A percentile compares a stretch with the other conserved stretches of the same genome.
These are phyloP conservation scores for Micoletzkya japonica DNA, from an alignment of 2,888 invertebrate species.

Conservation along the genomic window DNA sequence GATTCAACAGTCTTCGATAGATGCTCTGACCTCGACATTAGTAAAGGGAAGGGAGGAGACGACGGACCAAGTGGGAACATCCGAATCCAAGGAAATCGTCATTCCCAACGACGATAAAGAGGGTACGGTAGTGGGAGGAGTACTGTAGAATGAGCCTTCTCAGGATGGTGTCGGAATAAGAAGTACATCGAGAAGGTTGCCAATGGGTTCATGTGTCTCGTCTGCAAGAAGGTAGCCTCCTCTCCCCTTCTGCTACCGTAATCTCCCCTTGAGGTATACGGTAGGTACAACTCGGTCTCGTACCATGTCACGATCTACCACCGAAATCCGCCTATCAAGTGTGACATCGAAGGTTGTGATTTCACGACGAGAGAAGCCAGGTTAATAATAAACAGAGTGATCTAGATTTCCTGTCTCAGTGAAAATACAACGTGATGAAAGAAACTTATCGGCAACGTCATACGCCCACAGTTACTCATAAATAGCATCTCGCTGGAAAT, in stretches of 20 bases:
- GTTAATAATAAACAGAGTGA: constrained; percentile 24
- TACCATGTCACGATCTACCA: constrained; percentile 65
- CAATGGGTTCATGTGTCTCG: constrained; percentile 56
- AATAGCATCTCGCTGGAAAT: too few relatives aligned
- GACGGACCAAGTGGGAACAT: constrained; percentile 14
- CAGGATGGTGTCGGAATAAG: constrained; percentile 63
- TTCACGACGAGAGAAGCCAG: constrained; percentile 59
- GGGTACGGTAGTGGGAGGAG: constrained; percentile 36
- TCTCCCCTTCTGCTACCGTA: background rate
- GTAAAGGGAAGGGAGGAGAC: background rate
- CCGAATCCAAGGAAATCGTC: constrained; percentile 30
- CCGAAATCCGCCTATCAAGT: constrained; percentile 63
- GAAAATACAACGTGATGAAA: too few relatives aligned
- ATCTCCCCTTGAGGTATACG: constrained; percentile 21
- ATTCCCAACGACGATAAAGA: constrained; percentile 62
- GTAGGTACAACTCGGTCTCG: constrained; percentile 62
- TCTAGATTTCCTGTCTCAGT: too few relatives aligned
- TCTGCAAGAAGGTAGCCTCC: constrained; percentile 56
- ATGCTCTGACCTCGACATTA: background rate
- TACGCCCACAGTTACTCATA: too few relatives aligned
- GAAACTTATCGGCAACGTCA: too few relatives aligned
- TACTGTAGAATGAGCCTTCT: background rate
- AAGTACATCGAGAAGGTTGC: constrained; percentile 61
- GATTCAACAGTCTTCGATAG: too few relatives aligned
- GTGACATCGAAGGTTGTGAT: constrained; percentile 61